These are phyloP conservation scores for Botia kubotai DNA, from an alignment of 2,797 vertebrate genomes.

Conservation along the genomic window DNA sequence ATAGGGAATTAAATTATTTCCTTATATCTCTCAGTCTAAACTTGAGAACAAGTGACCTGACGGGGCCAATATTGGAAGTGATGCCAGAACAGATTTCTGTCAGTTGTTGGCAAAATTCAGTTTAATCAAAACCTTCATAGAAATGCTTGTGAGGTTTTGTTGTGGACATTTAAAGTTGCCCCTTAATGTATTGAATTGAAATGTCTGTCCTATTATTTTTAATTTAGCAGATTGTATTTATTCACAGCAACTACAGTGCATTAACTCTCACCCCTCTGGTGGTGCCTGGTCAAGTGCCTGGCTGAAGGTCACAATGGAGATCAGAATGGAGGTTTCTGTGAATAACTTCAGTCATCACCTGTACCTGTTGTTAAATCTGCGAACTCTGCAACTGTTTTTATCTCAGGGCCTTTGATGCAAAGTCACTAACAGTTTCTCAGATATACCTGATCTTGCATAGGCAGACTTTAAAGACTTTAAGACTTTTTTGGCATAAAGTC, in stretches of 20 bases:
- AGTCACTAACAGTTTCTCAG: neutral
- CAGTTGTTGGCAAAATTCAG: neutral
- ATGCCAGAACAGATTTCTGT: constrained; percentile 21
- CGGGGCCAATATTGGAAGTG: constrained; percentile 24
- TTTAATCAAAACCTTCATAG: neutral
- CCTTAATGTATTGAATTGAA: neutral
- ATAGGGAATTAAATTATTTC: constrained; percentile 46
- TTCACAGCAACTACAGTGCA: neutral
- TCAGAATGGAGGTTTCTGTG: constrained; percentile 8
- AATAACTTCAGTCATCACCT: constrained; percentile 6
- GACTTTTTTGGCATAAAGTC: neutral
- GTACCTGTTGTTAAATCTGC: neutral
- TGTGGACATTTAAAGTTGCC: neutral
- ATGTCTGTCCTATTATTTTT: neutral
- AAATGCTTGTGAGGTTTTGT: neutral
- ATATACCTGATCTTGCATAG: neutral
- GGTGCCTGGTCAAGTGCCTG: neutral
- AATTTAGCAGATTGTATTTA: neutral
- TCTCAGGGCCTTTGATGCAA: constrained; percentile 4
- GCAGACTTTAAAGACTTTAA: neutral
- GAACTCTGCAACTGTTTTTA: neutral
- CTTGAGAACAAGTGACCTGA: constrained; percentile 32
- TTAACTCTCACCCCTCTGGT: neutral
- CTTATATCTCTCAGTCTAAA: constrained; percentile 44
- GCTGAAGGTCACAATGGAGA: constrained; percentile 4